These are phyloP conservation scores for Ceratosolen solmsi DNA, from an alignment of 1,140 invertebrate genomes.

Conservation along the genomic window DNA sequence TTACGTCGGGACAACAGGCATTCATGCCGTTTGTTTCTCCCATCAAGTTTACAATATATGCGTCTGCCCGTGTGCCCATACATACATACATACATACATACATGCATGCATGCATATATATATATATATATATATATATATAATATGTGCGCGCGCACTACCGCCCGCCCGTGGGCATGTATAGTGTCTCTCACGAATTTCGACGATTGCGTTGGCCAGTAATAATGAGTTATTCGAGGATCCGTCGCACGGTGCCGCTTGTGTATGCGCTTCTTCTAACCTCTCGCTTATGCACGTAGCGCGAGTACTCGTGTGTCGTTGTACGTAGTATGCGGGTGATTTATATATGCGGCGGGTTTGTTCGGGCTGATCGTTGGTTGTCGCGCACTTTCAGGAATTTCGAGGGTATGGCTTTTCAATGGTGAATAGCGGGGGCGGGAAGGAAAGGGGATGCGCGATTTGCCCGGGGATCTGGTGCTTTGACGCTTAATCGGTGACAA, in stretches of 20 bases:
- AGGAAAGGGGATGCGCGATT: neutral
- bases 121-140: too few relatives aligned
- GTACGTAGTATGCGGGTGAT: neutral
- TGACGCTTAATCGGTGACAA: neutral
- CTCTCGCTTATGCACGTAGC: neutral
- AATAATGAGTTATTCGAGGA: neutral
- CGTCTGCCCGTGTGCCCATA: too few relatives aligned
- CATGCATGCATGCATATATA: too few relatives aligned
- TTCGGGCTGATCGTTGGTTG: neutral
- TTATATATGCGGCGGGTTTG: neutral
- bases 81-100: too few relatives aligned
- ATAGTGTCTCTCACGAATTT: neutral
- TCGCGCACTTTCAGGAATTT: neutral
- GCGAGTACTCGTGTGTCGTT: too few relatives aligned
- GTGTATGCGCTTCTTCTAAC: neutral
- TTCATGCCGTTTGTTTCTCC: conserved; percentile 7
- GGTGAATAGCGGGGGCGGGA: neutral
- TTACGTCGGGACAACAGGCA: neutral
- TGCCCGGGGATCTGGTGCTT: neutral
- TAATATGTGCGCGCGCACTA: too few relatives aligned
- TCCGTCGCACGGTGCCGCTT: neutral
- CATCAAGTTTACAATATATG: too few relatives aligned
- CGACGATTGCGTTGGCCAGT: neutral
- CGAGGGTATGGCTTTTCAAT: neutral
- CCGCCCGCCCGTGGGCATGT: too few relatives aligned